These are phyloP conservation scores for Oenanthe melanoleuca DNA, from an alignment of 2,113 vertebrate species.

Conservation along the genomic window DNA sequence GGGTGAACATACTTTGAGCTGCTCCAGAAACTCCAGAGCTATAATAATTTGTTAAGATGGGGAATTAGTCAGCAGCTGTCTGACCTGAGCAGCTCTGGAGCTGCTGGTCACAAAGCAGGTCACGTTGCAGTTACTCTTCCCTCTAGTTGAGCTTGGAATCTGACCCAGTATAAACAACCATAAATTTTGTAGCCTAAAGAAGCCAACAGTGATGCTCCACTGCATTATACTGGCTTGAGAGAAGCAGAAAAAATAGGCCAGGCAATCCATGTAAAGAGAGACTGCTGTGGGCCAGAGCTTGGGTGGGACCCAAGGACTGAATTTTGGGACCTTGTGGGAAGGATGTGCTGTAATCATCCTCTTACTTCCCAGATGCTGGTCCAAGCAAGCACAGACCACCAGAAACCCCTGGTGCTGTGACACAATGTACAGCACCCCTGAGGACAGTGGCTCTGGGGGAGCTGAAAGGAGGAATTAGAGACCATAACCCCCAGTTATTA, in stretches of 20 bases:
- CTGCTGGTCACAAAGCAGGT: slow-evolving; percentile 32
- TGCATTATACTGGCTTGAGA: neutral
- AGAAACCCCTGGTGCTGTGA: neutral
- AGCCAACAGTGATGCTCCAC: neutral
- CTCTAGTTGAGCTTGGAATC: slow-evolving; percentile 14
- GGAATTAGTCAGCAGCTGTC: slow-evolving; percentile 49
- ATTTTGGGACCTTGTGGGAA: neutral
- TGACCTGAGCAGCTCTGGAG: slow-evolving; percentile 24
- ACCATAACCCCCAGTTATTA: neutral
- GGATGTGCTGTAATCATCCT: fast-evolving
- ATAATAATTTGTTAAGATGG: slow-evolving; percentile 19
- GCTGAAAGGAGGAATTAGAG: neutral
- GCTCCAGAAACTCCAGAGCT: slow-evolving; percentile 19
- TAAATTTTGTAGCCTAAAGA: slow-evolving; percentile 27
- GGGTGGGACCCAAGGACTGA: neutral
- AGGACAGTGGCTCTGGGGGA: neutral
- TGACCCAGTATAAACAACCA: slow-evolving; percentile 36
- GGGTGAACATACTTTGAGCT: neutral
- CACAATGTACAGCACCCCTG: neutral
- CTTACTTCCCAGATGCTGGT: neutral
- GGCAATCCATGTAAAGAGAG: neutral
- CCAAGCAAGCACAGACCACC: neutral
- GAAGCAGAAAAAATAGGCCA: neutral
- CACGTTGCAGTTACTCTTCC: neutral
- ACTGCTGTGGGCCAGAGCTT: neutral